phyloP scores from a whole-genome alignment of 1,140 invertebrate genomes.

The Drosophila seguyi region DNA sequence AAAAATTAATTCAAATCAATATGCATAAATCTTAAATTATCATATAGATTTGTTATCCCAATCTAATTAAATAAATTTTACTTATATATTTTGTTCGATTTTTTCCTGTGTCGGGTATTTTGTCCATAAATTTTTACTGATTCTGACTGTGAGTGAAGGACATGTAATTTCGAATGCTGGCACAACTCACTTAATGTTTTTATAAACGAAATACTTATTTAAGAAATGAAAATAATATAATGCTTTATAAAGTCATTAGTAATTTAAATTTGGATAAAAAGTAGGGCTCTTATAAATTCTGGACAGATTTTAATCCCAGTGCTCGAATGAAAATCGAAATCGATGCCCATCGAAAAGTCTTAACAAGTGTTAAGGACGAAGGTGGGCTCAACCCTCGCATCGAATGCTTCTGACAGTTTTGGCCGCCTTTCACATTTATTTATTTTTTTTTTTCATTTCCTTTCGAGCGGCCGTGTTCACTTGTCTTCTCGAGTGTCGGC shows the following conservation, averaged over 20 bases:
- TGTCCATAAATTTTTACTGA: no score
- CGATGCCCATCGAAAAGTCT: constrained; percentile 76
- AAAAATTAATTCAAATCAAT: not conserved
- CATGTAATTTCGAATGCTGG: not conserved
- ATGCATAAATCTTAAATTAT: no score
- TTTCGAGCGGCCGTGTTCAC: constrained; percentile 53
- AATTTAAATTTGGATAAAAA: not conserved
- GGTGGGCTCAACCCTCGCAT: constrained; percentile 23
- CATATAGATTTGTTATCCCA: not conserved
- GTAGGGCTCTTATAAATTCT: not conserved
- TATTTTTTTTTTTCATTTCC: constrained; percentile 13
- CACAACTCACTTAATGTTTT: not conserved
- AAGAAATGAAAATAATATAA: not conserved
- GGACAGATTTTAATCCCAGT: not conserved
- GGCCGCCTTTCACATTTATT: constrained; percentile 18
- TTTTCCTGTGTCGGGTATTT: not conserved
- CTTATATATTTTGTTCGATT: not conserved
- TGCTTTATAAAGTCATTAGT: not conserved
- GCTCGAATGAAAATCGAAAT: constrained; percentile 29
- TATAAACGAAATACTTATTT: not conserved
- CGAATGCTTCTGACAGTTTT: constrained; percentile 72
- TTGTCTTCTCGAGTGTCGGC: constrained; percentile 74
- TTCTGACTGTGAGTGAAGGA: not conserved
- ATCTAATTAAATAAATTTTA: no score
- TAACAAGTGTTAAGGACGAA: constrained; percentile 59